phyloP scores from a whole-genome alignment of 2,888 invertebrate species.

The Tortricodes alternella region DNA sequence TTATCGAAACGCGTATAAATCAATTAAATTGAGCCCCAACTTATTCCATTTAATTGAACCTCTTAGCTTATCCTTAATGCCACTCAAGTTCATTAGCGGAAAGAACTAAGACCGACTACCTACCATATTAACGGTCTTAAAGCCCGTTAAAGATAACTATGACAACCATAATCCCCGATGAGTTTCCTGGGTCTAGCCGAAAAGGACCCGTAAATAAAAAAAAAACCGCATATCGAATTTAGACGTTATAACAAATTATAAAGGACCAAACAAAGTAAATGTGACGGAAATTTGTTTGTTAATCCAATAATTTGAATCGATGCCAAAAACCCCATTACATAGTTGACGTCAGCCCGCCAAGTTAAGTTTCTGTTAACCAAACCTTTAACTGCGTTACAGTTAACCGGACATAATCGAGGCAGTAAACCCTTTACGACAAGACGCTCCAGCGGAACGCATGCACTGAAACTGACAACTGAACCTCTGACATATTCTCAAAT shows the following conservation, averaged over 20 bases:
- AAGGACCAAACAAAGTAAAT: no score
- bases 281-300: no score
- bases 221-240: neutral
- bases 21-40: neutral
- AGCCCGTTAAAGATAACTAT: neutral
- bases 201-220: neutral
- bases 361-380: constrained; percentile 19
- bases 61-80: constrained; percentile 13
- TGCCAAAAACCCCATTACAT: constrained; percentile 7
- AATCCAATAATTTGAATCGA: constrained; percentile 5
- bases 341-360: constrained; percentile 17
- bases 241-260: no score
- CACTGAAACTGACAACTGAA: constrained; percentile 3
- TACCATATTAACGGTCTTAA: constrained; percentile 4
- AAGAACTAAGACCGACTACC: neutral
- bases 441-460: neutral
- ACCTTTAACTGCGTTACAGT: constrained; percentile 20
- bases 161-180: constrained; percentile 2
- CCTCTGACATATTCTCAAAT: neutral
- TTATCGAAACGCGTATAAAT: neutral
- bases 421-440: constrained; percentile 28
- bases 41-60: constrained; percentile 22
- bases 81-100: constrained; percentile 17
- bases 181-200: neutral
- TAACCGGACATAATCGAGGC: constrained; percentile 22